Evolutionary conservation across 2,797 vertebrate genomes (phyloP), one percentile per base, ranked within the genome.

Genomic region (Remorina albescens): DNA sequence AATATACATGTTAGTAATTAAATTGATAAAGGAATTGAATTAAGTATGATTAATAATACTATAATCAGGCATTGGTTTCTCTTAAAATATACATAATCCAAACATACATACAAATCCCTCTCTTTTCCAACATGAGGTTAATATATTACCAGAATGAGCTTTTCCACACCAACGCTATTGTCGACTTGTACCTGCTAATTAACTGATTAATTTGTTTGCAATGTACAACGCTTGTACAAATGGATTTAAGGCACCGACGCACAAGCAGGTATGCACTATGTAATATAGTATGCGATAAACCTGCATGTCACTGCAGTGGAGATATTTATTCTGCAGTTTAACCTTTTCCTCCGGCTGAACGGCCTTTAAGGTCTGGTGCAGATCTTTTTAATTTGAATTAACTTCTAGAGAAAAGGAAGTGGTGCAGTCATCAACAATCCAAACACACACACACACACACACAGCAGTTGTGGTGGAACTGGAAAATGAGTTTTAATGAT

Each of bases 1-100:
- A 91, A 91, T 88, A 88, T 82, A 91, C 84, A 91, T 86, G 82
- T 89, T 81, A 86, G 84, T 89, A 88, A 91, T 92, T 90, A 86
- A 83, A 78, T 60, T 76, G 72, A 90, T 86, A 66, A 87, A 76
- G 70, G 81, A 58, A 91, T 86, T 91, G 85, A 90, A 92, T 93
- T 90, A 83, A 75, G 62, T 67, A 78, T 86, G 74, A 87, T 91
- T 92, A 73, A 76, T 73, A 80, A 89, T 89, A 78, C 84, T 72
- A 30, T 47, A 68, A 84, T 87, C 76, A 71, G 75, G 71, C 70
- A 84, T 83, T 73, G 47, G 66, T 87, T 88, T 90, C 69, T 69
- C 67, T 73, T 51, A 61, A 85, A 80, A 80, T 63, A 44, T 54
- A 79, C 80, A 83, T 61, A 79, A n/a, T n/a, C n/a, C n/a, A 26